phyloP scores from a whole-genome alignment of 2,888 invertebrate species.

The Leptinotarsa rubiginosa region DNA sequence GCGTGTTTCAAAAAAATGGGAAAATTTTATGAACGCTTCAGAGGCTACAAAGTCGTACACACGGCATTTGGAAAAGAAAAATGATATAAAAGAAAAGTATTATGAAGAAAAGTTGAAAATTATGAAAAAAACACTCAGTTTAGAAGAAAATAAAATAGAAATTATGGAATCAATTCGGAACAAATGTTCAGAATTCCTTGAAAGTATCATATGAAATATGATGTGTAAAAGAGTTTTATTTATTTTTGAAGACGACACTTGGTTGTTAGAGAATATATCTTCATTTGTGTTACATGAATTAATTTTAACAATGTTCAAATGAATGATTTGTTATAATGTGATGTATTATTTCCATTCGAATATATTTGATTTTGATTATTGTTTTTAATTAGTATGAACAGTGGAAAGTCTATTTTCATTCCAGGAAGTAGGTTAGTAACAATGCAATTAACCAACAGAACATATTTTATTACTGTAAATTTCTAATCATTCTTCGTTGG shows the following conservation, averaged over 20 bases:
- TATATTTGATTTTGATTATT: background rate
- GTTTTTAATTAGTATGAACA: background rate
- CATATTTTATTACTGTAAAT: too few relatives aligned
- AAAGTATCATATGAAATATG: background rate
- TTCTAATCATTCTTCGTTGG: too few relatives aligned
- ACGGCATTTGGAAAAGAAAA: background rate
- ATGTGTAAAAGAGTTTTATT: background rate
- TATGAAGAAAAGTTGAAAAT: background rate
- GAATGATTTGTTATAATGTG: too few relatives aligned
- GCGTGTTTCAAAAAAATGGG: background rate
- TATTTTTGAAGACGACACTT: conserved; percentile 1
- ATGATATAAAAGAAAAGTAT: background rate
- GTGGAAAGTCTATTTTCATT: background rate
- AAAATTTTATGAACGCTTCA: background rate
- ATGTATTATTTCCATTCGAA: too few relatives aligned
- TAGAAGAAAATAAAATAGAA: background rate
- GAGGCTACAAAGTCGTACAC: background rate
- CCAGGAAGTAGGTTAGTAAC: background rate
- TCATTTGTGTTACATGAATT: background rate
- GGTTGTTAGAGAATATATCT: conserved; percentile 12
- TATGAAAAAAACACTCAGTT: background rate
- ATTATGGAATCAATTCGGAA: background rate
- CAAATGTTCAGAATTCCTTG: conserved; percentile 1
- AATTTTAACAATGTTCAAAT: background rate
- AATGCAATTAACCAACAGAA: background rate